phyloP scores from a whole-genome alignment of 2,797 vertebrate species.

The Sus cebifrons region DNA sequence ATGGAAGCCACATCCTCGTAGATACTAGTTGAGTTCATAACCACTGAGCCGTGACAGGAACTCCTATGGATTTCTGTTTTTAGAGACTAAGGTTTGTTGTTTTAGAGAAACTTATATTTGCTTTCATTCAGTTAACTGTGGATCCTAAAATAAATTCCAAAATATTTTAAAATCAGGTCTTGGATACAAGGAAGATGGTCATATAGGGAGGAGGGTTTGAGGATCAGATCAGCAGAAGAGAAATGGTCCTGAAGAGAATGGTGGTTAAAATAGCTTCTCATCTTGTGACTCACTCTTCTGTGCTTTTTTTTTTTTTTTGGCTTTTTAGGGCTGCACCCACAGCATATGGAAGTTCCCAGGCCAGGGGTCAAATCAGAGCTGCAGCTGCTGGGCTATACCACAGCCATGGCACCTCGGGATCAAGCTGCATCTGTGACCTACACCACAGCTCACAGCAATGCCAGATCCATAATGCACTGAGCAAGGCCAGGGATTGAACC shows the following conservation, averaged over 20 bases:
- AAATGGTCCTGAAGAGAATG: not conserved
- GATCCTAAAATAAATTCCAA: not conserved
- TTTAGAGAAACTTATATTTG: not conserved
- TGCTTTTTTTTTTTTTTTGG: not conserved
- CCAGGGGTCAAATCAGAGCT: too few relatives aligned
- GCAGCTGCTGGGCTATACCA: too few relatives aligned
- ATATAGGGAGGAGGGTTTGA: not conserved
- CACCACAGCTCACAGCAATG: too few relatives aligned
- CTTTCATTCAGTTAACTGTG: not conserved
- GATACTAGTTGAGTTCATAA: too few relatives aligned
- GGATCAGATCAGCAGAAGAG: not conserved
- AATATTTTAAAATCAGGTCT: slow-evolving; percentile 18
- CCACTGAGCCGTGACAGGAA: too few relatives aligned
- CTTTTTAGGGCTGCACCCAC: too few relatives aligned
- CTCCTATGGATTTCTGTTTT: not conserved
- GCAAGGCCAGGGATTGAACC: too few relatives aligned
- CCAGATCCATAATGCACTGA: too few relatives aligned
- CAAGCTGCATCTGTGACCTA: too few relatives aligned
- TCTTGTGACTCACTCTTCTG: not conserved
- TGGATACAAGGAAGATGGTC: not conserved
- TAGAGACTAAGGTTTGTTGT: not conserved
- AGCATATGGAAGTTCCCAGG: too few relatives aligned
- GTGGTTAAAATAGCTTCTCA: not conserved
- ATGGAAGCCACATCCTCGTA: too few relatives aligned
- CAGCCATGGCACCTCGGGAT: too few relatives aligned